Percentiles rank a stretch among this genome's conserved stretches.
Evolutionary conservation across 2,888 invertebrate genomes (phyloP).

Genomic region (Melitaea athalia): DNA sequence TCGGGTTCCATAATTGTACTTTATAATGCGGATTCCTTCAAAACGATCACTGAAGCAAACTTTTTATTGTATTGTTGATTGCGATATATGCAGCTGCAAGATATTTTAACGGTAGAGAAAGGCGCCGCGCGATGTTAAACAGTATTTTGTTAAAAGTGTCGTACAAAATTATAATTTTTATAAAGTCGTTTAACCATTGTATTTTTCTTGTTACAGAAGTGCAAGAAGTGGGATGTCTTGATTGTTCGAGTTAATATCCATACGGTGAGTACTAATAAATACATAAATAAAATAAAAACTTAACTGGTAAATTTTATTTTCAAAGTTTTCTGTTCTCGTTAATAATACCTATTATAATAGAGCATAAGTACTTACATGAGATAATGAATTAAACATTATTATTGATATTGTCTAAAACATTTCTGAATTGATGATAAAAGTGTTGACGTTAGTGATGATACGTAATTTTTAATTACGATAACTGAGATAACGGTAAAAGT

Average conservation of each 20-base stretch:
- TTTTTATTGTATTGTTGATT: conserved; percentile 41
- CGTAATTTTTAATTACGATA: no score
- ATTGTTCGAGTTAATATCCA: conserved; percentile 57
- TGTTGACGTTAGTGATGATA: no score
- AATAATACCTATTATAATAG: neutral
- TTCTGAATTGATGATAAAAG: no score
- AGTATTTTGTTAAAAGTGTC: conserved; percentile 7
- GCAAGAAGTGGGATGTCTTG: conserved; percentile 72
- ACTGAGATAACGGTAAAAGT: no score
- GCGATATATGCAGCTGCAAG: conserved; percentile 40
- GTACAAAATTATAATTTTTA: conserved; percentile 3
- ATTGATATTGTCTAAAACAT: no score
- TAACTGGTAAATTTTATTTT: neutral
- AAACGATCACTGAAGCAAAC: conserved; percentile 41
- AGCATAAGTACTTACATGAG: neutral
- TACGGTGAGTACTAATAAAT: conserved; percentile 54
- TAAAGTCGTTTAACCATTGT: conserved; percentile 36
- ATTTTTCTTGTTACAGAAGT: conserved; percentile 70
- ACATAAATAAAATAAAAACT: neutral
- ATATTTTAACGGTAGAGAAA: conserved; percentile 35
- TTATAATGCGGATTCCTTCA: conserved; percentile 52
- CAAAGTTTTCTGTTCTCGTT: neutral
- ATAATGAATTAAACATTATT: no score
- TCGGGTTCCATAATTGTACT: conserved; percentile 56
- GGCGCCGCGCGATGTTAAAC: neutral